Base-by-base conservation (phyloP, 2,113 vertebrate genomes). In the Dipodomys stephensi region DNA sequence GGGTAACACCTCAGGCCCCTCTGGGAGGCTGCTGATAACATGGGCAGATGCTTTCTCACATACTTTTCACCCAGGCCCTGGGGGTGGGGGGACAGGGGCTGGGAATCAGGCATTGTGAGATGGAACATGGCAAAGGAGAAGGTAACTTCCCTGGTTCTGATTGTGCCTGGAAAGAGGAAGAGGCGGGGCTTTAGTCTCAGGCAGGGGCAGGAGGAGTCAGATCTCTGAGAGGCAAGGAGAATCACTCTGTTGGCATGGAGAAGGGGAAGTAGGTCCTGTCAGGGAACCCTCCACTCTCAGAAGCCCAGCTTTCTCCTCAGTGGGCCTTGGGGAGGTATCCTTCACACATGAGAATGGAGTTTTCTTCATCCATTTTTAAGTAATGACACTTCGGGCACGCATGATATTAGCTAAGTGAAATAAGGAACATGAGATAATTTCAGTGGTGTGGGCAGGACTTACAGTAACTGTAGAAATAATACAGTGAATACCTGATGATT, bases 91-190 rank as follows among this genome's bases (percentile, higher is more conserved):
- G 39, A 39, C 39, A 5, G 39, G 39, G 39, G 39, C 39, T 39
- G 39, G 39, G 39, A 39, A 39, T 28, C 30, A 46, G 11, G 39
- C 2, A 7, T 7, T 18, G 15, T 57, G 8, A 25, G 62, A 3
- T 0, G 2, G 6, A 27, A 3, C 6, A 3, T 6, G 11, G 27
- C 49, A 16, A 0, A 46, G 28, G 65, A 32, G 7, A 30, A 39
- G 44, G 28, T 62, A 15, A 3, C 27, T 8, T 44, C 32, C 19
- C 4, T n/a, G 11, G 5, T 23, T 53, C 23, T 81, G 4, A 60
- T 8, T 11, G 8, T 67, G 32, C 49, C 16, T 16, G 28, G 18
- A 11, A 28, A 19, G 53, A 71, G 27, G 11, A n/a, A 76, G 65
- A 78, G 27, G 16, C 68, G 67, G 53, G 35, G 4, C n/a, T 11